A percentile compares a stretch with the other conserved stretches of the same genome.
Conservation (phyloP, 2,113 vertebrate genomes). For the Trachemys scripta region DNA sequence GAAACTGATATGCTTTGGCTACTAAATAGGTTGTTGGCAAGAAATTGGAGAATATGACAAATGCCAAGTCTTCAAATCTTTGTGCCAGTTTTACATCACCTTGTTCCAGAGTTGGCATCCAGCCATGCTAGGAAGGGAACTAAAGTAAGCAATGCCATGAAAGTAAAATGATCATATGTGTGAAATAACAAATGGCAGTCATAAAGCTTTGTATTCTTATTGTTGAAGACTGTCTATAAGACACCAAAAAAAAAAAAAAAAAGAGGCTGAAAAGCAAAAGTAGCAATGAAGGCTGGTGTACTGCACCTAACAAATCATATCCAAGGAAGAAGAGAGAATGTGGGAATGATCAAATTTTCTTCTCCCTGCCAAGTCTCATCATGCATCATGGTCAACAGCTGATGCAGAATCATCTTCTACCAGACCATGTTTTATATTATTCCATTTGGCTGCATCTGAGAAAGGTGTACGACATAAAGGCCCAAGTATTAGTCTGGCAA, state of each 20-base stretch:
- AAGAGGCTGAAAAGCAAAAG: neutral
- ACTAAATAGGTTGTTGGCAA: slow-evolving; percentile 26
- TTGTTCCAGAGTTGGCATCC: slow-evolving; percentile 47
- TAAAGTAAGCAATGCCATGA: slow-evolving; percentile 32
- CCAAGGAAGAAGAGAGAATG: neutral
- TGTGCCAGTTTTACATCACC: slow-evolving; percentile 50
- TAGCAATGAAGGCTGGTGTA: neutral
- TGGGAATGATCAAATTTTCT: neutral
- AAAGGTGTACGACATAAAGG: neutral
- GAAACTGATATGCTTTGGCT: slow-evolving; percentile 48
- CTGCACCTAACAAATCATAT: neutral
- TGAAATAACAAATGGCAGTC: slow-evolving; percentile 55
- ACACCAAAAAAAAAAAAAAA: neutral
- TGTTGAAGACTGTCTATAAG: neutral
- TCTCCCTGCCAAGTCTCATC: neutral
- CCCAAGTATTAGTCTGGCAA: neutral
- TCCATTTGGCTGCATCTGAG: neutral
- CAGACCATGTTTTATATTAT: neutral
- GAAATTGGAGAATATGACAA: neutral
- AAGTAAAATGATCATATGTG: neutral
- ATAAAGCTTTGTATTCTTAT: neutral
- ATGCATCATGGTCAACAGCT: neutral
- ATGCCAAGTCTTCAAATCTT: slow-evolving; percentile 63
- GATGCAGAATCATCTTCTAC: neutral
- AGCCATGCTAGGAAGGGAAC: slow-evolving; percentile 34